These are phyloP conservation scores for Eulemur coronatus DNA, from an alignment of 2,797 vertebrate species.

Conservation along the genomic window DNA sequence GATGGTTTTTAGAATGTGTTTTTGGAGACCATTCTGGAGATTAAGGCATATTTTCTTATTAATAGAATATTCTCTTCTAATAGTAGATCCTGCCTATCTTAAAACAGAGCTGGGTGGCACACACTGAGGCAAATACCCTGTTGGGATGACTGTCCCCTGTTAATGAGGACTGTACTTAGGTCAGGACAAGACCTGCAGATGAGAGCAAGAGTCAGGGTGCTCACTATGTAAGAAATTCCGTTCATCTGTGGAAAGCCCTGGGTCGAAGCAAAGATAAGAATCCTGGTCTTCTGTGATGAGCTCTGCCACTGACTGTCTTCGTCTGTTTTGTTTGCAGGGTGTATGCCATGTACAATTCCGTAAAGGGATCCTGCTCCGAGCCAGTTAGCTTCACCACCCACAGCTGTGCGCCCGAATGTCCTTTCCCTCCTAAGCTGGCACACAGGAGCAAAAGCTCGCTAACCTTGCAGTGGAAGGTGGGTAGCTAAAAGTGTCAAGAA, in stretches of 20 bases:
- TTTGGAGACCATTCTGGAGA: neutral
- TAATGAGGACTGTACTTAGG: neutral
- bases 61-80: neutral
- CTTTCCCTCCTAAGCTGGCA: constrained; percentile 92
- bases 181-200: neutral
- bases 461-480: constrained; percentile 97
- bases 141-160: neutral
- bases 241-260: neutral
- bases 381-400: constrained; percentile 94
- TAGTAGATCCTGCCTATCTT: neutral
- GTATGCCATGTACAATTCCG: constrained; percentile 91
- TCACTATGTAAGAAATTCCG: neutral
- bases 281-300: neutral
- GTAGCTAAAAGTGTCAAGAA: neutral
- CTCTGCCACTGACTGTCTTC: neutral
- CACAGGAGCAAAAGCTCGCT: constrained; percentile 96
- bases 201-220: neutral
- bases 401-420: constrained; percentile 93
- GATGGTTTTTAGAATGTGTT: neutral
- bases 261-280: neutral
- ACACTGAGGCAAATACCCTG: neutral
- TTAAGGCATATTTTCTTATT: neutral
- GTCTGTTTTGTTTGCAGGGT: constrained; percentile 86
- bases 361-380: constrained; percentile 95
- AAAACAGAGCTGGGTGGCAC: neutral